A percentile compares a stretch with the other conserved stretches of the same genome.
Conservation (phyloP, 2,888 invertebrate genomes). For the Leptopterna dolabrata region DNA sequence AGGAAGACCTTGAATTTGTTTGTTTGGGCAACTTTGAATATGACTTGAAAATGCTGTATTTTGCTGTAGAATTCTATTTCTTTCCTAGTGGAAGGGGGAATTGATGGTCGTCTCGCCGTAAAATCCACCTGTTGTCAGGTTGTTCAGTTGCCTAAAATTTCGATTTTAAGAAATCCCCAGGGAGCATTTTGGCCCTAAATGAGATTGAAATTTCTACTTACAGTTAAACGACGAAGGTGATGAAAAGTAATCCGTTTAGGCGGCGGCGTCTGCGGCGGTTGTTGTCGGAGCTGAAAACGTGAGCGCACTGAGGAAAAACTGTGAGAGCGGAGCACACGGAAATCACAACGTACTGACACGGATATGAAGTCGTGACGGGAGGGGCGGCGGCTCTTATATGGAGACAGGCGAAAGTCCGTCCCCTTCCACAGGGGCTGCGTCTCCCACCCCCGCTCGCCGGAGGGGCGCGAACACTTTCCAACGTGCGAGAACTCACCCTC, state of each 20-base stretch:
- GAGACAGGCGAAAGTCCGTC: slow-evolving; percentile 51
- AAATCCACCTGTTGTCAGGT: too few relatives aligned
- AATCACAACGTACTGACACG: slow-evolving; percentile 44
- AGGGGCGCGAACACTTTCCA: slow-evolving; percentile 45
- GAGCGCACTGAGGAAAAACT: slow-evolving; percentile 18
- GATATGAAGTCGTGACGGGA: slow-evolving; percentile 50
- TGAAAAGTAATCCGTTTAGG: slow-evolving; percentile 31
- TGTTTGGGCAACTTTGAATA: too few relatives aligned
- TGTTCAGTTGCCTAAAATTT: too few relatives aligned
- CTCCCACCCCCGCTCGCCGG: too few relatives aligned
- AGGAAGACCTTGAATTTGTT: too few relatives aligned
- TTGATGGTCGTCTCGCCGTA: too few relatives aligned
- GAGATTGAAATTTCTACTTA: slow-evolving; percentile 3
- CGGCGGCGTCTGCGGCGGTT: not conserved
- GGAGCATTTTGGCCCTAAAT: not conserved
- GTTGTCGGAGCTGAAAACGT: not conserved
- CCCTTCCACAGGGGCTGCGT: slow-evolving; percentile 3
- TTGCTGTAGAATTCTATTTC: too few relatives aligned
- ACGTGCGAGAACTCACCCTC: not conserved
- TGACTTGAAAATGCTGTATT: too few relatives aligned
- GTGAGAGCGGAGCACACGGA: slow-evolving; percentile 1
- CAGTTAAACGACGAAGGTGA: slow-evolving; percentile 35
- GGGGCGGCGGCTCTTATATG: slow-evolving; percentile 52
- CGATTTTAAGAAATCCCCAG: not conserved
- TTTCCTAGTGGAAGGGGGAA: too few relatives aligned